A percentile compares a stretch with the other conserved stretches of the same genome.
Conservation (phyloP, 2,797 vertebrate species). For the Rhynchonycteris naso region DNA sequence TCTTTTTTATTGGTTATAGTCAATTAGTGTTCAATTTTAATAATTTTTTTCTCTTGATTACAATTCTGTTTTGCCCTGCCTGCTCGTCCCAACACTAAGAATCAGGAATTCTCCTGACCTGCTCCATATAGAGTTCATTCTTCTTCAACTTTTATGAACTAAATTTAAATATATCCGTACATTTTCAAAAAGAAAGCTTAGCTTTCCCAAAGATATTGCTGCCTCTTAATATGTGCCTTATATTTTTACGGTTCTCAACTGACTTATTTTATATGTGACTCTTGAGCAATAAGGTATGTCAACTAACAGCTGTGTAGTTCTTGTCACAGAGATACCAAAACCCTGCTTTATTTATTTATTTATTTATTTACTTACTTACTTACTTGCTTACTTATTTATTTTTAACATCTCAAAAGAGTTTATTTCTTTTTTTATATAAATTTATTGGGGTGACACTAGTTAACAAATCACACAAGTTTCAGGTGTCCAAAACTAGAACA, state of each 20-base stretch:
- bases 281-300: not conserved
- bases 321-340: not conserved
- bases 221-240: not conserved
- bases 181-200: not conserved
- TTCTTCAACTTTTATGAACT: not conserved
- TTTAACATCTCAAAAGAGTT: no score
- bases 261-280: not conserved
- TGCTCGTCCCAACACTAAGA: no score
- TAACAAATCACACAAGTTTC: no score
- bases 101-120: not conserved
- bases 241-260: not conserved
- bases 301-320: not conserved
- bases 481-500: no score
- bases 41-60: not conserved
- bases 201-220: not conserved
- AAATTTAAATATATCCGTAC: not conserved
- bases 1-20: not conserved
- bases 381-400: no score
- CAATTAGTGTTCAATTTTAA: not conserved
- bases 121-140: not conserved
- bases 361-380: no score
- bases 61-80: not conserved
- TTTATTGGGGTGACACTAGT: no score
- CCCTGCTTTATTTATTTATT: no score
- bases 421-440: no score